Percentiles rank a stretch among this genome's conserved stretches.
Conservation (phyloP, 2,113 vertebrate species). For the Lagenorhynchus albirostris region DNA sequence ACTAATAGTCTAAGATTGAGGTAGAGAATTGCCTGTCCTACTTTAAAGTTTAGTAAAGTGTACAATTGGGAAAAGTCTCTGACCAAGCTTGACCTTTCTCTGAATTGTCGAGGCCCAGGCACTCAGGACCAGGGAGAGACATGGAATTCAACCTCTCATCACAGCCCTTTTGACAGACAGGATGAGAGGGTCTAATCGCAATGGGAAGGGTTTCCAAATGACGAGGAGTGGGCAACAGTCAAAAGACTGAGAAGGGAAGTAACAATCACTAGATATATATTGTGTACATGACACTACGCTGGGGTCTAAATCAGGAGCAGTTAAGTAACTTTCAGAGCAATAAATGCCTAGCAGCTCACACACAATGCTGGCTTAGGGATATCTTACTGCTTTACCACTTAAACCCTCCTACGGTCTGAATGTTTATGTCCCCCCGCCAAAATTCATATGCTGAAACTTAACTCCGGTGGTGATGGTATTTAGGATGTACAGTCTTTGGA, state of each 20-base stretch:
- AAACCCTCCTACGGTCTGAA: background rate
- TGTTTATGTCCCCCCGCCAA: background rate
- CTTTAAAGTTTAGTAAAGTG: slow-evolving; percentile 42
- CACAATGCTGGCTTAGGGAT: background rate
- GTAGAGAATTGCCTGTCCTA: slow-evolving; percentile 22
- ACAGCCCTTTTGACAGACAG: background rate
- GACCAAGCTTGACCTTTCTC: slow-evolving; percentile 14
- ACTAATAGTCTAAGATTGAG: background rate
- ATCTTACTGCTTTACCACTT: background rate
- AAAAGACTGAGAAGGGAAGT: background rate
- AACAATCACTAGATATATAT: background rate
- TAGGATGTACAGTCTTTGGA: too few species aligned
- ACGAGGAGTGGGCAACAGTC: background rate
- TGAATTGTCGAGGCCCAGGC: background rate
- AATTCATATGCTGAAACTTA: background rate
- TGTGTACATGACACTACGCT: background rate
- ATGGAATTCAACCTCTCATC: background rate
- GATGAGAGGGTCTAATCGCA: background rate
- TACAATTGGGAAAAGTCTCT: slow-evolving; percentile 31
- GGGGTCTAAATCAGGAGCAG: background rate
- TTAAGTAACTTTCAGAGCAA: background rate
- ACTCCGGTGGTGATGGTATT: background rate
- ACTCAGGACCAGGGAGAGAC: background rate
- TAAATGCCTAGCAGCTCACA: background rate
- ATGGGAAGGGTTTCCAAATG: background rate